Evolutionary conservation across 23 tunicate genomes (phyloP), one percentile per base, ranked within the genome.

Genomic region (Ascidia mentula): DNA sequence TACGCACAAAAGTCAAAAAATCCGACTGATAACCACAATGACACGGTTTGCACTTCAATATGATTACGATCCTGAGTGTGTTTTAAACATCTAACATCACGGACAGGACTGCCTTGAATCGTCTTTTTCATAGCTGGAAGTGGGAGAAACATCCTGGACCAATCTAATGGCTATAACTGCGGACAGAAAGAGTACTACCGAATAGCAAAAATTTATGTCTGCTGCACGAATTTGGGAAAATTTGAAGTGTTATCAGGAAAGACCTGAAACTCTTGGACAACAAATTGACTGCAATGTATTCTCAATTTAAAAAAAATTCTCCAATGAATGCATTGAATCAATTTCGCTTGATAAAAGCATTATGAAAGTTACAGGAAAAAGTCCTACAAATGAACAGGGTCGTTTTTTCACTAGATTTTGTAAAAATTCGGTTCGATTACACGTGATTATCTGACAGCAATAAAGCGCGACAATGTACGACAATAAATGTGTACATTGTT

Each of bases 181-280:
- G 65, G 65, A 53, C 28, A 53, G 65, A 53, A 53, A 53, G 65
- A 53, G 65, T 53, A 53, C 65, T 53, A 53, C 65, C 65, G 65
- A 53, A 53, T 53, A 53, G 65, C 65, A 53, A 53, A 53, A 53
- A 53, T 53, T 53, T 53, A 20, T 20, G 65, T 28, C 28, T 53
- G 65, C 65, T 53, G 65, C 65, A 53, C 65, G 65, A 53, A 53
- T 53, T 26, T 53, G 22, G 28, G 65, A 3, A 28, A 20, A 53
- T 53, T 53, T 53, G 65, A 53, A 53, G 22, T 20, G 28, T 53
- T 28, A 53, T 53, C 65, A 53, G 24, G 65, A 53, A 53, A 53
- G 65, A 53, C 24, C 65, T 20, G 65, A 28, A 28, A 26, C 65
- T 9, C 65, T 53, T 53, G 65, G 65, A 53, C 65, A 53, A 53